Conservation (phyloP, 2,797 vertebrate species). For the Trichosurus vulpecula region DNA sequence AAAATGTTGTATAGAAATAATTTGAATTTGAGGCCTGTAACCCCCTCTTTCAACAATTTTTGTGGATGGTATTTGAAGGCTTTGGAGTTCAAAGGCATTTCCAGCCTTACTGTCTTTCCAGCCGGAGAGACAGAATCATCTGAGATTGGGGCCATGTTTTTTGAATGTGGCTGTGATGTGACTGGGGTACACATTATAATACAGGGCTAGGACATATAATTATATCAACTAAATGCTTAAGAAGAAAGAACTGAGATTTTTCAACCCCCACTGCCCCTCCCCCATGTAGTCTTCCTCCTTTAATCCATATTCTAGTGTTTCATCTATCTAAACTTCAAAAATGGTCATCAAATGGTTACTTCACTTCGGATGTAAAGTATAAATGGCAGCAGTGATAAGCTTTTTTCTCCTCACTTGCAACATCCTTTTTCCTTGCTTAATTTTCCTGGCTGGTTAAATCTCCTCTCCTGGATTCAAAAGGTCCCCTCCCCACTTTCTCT, state of each 20-base stretch:
- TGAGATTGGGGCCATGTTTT: background rate
- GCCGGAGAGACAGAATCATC: slow-evolving; percentile 29
- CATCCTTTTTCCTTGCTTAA: slow-evolving; percentile 35
- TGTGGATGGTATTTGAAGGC: slow-evolving; percentile 5
- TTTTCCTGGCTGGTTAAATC: slow-evolving; percentile 13
- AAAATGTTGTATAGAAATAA: background rate
- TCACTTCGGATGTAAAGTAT: slow-evolving; percentile 26
- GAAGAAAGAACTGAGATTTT: slow-evolving; percentile 44
- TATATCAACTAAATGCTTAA: slow-evolving; percentile 43
- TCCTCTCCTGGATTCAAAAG: background rate
- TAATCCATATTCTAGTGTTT: slow-evolving; percentile 40
- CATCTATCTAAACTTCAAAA: slow-evolving; percentile 60
- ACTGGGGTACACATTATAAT: slow-evolving; percentile 29
- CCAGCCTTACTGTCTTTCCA: background rate
- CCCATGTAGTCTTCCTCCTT: slow-evolving; percentile 13
- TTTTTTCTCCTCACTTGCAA: slow-evolving; percentile 5
- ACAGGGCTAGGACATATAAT: slow-evolving; percentile 42
- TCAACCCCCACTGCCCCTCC: background rate
- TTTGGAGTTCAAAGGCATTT: slow-evolving; percentile 3
- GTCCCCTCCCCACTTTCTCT: background rate
- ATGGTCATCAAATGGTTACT: slow-evolving; percentile 1
- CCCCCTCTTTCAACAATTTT: slow-evolving; percentile 14
- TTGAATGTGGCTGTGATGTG: slow-evolving; percentile 19
- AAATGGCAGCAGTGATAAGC: background rate
- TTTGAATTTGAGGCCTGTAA: slow-evolving; percentile 31